Conservation (phyloP, 2,888 invertebrate genomes). For the Amphipoea oculea region DNA sequence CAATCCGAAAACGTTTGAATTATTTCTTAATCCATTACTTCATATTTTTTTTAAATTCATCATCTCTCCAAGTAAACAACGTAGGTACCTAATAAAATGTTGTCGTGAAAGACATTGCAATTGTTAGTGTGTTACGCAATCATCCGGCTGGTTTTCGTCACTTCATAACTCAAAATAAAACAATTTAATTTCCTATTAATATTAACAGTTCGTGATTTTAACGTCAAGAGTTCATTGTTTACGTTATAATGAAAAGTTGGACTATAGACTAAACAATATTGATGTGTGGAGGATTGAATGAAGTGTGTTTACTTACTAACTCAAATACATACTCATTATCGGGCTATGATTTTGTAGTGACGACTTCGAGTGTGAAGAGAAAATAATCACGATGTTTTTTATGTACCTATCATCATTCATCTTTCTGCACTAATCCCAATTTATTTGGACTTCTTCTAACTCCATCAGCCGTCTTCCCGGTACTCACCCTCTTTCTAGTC, state of each 20-base stretch:
- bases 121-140: background rate
- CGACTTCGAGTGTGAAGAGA: conserved; percentile 9
- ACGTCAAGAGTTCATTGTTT: conserved; percentile 51
- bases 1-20: background rate
- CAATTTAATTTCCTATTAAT: conserved; percentile 36
- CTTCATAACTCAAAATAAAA: conserved; percentile 18
- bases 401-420: conserved; percentile 6
- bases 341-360: conserved; percentile 27
- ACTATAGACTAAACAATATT: conserved; percentile 62
- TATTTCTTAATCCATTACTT: background rate
- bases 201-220: conserved; percentile 36
- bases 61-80: background rate
- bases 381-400: background rate
- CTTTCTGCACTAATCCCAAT: background rate
- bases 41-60: background rate
- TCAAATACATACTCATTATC: conserved; percentile 35
- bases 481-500: background rate
- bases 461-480: background rate
- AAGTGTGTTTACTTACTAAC: conserved; percentile 59
- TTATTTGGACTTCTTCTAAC: background rate
- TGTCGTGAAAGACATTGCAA: background rate
- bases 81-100: too few relatives aligned
- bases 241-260: conserved; percentile 50
- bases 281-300: conserved; percentile 47
- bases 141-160: background rate